These are phyloP conservation scores for Oncorhynchus gorbuscha DNA, from an alignment of 2,113 vertebrate genomes.

Conservation along the genomic window DNA sequence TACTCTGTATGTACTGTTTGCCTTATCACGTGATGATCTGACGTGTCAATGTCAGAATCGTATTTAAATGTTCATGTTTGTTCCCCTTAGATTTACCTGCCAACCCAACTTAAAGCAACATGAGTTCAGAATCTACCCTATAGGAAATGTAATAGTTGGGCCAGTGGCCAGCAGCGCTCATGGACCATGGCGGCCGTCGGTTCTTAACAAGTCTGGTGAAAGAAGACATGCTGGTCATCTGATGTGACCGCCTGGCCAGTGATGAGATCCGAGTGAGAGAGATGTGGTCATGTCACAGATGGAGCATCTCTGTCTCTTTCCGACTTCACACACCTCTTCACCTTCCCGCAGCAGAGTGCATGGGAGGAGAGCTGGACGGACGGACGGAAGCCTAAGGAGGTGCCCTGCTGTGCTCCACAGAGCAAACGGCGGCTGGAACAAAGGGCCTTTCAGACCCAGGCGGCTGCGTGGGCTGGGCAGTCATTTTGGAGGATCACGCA, in stretches of 20 bases:
- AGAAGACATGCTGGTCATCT: slow-evolving; percentile 9
- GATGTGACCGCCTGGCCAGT: neutral
- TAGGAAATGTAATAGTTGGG: neutral
- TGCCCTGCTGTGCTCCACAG: slow-evolving; percentile 42
- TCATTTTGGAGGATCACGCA: slow-evolving; percentile 69
- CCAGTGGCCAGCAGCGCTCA: neutral
- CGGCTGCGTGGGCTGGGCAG: slow-evolving; percentile 53
- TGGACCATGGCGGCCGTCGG: neutral
- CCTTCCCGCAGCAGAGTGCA: slow-evolving; percentile 18
- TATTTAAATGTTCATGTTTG: too few species aligned
- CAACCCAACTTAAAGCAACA: neutral
- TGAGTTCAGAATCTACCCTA: neutral
- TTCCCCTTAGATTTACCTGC: too few species aligned
- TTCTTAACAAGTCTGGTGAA: neutral
- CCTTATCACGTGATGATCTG: too few species aligned
- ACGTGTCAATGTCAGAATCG: neutral
- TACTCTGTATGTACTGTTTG: too few species aligned
- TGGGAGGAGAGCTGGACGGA: slow-evolving; percentile 21
- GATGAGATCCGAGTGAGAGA: neutral
- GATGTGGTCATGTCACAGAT: slow-evolving; percentile 15
- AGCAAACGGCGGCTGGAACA: slow-evolving; percentile 56
- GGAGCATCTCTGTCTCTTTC: too few species aligned
- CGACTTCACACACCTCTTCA: neutral
- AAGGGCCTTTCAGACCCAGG: slow-evolving; percentile 60
- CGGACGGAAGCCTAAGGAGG: slow-evolving; percentile 22